A percentile compares a stretch with the other conserved stretches of the same genome.
Evolutionary conservation across 2,888 invertebrate genomes (phyloP).

Genomic region (Chirona hameri): DNA sequence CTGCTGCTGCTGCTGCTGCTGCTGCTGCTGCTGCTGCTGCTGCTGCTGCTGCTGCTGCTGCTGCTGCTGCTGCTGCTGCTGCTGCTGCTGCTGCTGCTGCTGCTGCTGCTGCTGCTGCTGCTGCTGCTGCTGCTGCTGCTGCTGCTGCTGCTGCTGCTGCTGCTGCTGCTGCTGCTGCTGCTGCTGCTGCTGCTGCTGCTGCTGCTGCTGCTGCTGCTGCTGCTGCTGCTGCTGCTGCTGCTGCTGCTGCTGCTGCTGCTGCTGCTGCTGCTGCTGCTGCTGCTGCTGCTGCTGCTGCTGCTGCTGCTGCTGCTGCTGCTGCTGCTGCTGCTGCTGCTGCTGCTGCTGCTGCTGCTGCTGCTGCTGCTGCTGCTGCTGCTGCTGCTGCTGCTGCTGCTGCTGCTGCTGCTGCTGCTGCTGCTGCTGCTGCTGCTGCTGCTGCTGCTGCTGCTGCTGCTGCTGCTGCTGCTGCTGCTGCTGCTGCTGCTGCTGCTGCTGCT

Average conservation of each 20-base stretch:
- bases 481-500: too few relatives aligned
- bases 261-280: too few relatives aligned
- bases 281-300: too few relatives aligned
- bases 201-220: not conserved
- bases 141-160: not conserved
- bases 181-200: not conserved
- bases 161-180: not conserved
- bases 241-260: not conserved
- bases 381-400: too few relatives aligned
- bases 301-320: too few relatives aligned
- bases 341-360: too few relatives aligned
- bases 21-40: not conserved
- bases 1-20: not conserved
- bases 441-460: too few relatives aligned
- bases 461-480: too few relatives aligned
- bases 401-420: too few relatives aligned
- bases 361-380: too few relatives aligned
- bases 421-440: too few relatives aligned
- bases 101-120: not conserved
- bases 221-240: not conserved
- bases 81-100: slow-evolving; percentile 1
- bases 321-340: too few relatives aligned
- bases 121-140: not conserved
- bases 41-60: not conserved
- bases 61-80: slow-evolving; percentile 3